phyloP scores from a whole-genome alignment of 2,113 vertebrate genomes.

The Rhegmatorhina hoffmannsi region DNA sequence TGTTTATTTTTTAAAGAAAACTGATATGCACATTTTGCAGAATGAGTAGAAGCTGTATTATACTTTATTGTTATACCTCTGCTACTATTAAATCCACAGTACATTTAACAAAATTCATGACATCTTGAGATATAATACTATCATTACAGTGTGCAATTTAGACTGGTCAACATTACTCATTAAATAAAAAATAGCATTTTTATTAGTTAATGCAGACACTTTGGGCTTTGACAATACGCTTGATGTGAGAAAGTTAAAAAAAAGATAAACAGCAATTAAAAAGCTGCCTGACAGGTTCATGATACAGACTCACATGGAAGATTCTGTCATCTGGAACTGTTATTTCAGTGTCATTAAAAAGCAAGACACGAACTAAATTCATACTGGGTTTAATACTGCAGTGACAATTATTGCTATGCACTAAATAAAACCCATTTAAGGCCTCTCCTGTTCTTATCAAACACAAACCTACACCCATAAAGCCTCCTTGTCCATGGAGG shows the following conservation, averaged over 20 bases:
- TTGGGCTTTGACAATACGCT: background rate
- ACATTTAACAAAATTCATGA: conserved; percentile 14
- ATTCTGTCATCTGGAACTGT: background rate
- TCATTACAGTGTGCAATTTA: background rate
- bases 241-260: background rate
- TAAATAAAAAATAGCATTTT: background rate
- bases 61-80: background rate
- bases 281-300: background rate
- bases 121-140: background rate
- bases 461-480: background rate
- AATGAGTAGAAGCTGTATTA: background rate
- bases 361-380: background rate
- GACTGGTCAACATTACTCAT: background rate
- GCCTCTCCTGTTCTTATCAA: background rate
- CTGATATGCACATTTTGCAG: background rate
- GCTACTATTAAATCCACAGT: background rate
- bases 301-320: background rate
- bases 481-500: background rate
- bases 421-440: background rate
- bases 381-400: background rate
- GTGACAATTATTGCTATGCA: background rate
- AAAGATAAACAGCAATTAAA: background rate
- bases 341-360: background rate
- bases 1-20: background rate
- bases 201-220: background rate